phyloP scores from a whole-genome alignment of 2,888 invertebrate species.

The Himalopsyche anomala region DNA sequence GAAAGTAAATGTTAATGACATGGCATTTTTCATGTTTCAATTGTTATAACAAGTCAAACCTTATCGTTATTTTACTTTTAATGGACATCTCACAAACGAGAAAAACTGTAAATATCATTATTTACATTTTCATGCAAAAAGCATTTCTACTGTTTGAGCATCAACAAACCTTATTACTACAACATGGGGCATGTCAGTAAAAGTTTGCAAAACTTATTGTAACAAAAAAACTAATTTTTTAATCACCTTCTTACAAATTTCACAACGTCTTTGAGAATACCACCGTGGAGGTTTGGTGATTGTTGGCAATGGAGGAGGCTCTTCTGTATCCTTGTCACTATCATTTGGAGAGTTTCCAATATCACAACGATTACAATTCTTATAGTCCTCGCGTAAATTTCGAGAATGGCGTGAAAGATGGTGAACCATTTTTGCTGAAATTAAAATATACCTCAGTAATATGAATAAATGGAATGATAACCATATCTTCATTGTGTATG shows the following conservation, averaged over 20 bases:
- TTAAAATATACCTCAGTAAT: slow-evolving; percentile 32
- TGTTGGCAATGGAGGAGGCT: slow-evolving; percentile 48
- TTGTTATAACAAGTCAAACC: too few species aligned
- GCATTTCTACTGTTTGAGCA: too few species aligned
- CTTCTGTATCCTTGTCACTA: slow-evolving; percentile 65
- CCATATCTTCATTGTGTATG: background rate
- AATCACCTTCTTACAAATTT: slow-evolving; percentile 77
- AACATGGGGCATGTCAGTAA: too few species aligned
- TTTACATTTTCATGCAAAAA: too few species aligned
- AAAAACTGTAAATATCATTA: too few species aligned
- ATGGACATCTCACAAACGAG: too few species aligned
- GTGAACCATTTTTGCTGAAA: slow-evolving; percentile 76
- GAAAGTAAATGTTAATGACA: too few species aligned
- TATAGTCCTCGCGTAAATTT: slow-evolving; percentile 26
- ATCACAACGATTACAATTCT: slow-evolving; percentile 72
- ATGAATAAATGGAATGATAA: background rate
- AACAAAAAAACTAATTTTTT: background rate
- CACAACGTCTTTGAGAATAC: slow-evolving; percentile 81
- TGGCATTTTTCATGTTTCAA: too few species aligned
- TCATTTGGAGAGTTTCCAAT: background rate
- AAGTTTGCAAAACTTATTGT: too few species aligned
- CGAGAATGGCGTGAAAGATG: slow-evolving; percentile 73
- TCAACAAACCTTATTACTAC: too few species aligned
- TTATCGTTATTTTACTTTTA: too few species aligned
- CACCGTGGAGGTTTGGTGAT: slow-evolving; percentile 68